Evolutionary conservation across 2,797 vertebrate species (phyloP), one percentile per base, ranked within the genome.

Genomic region (Pteronotus mesoamericanus): DNA sequence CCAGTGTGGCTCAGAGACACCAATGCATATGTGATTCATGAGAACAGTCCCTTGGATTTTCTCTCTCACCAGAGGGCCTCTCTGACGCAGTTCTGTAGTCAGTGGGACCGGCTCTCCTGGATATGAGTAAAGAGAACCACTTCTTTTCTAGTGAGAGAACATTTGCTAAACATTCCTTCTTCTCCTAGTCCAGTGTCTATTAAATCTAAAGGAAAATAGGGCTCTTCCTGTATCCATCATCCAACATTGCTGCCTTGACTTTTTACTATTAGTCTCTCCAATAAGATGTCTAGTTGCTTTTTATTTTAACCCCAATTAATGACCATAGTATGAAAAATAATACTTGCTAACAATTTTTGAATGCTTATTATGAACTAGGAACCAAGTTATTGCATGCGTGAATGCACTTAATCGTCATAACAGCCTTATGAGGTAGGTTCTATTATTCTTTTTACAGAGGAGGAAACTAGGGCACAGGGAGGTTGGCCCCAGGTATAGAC

Each of bases 271-370:
- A 85, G 24, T 64, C 66, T 78, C 3, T 68, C 44, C 29, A 71
- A 14, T 64, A 24, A 84, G 57, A 84, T 87, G 4, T 74, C 69
- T 53, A 51, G n/a, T 21, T 95, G 51, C 9, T 94, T 4, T 82
- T 88, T 84, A 83, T 86, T 92, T 92, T 96, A 94, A 72, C 37
- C 24, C n/a, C 86, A 72, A 14, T 44, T 83, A 79, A 53, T 84
- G 15, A 82, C 16, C 9, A 78, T 39, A 2, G 91, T 48, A 68
- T 53, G 32, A 91, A 88, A 78, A 94, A 44, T 44, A 86, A 64
- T 75, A 87, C 34, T 66, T 94, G 39, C 39, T 89, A 77, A 57
- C 71, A 61, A 80, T 75, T 89, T 72, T 19, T 66, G 18, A 84
- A 15, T 59, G 59, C 4, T 84, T 71, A 66, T 64, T 89, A 75